Evolutionary conservation across 2,888 invertebrate genomes (phyloP), one percentile per base, ranked within the genome.

Genomic region (Thecophora atra): DNA sequence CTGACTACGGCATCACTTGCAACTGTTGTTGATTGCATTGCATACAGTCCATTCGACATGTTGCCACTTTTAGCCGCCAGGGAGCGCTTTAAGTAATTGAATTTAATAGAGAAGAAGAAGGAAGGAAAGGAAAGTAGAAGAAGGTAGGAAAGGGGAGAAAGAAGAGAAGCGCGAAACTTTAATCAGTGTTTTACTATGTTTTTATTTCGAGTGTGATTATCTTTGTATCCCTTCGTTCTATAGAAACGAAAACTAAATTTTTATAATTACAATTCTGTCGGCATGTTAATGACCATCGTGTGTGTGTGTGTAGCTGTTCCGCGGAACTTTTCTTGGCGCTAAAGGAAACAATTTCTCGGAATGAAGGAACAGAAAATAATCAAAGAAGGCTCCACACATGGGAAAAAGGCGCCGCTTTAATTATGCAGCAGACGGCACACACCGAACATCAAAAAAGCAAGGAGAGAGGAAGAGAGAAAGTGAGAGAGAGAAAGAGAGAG

Each of bases 1-100:
- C 52, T 70, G 63, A 62, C 62, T 63, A 51, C 52, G 70, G 74
- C 73, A 76, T 73, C 62, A 71, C 73, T 73, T 74, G 76, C 75
- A 74, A 74, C 73, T 73, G 69, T 72, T 76, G 76, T 15, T 64
- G 42, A 15, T 62, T 17, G 1, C 1, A 26, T 19, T 42, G 17
- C 15, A 19, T 19, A 8, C 21, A n/a, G 8, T 8, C 19, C 19
- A 54, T 54, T 21, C 42, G 11, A 64, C 11, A 42, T 24, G 47
- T 44, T 58, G 24, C 58, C 63, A 63, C 30, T 19, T 19, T 4
- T 37, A n/a, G 44, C 63, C n/a, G 13, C 28, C 19, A 63, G 44
- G 5, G 42, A 44, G 11, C 8, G 56, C 66, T 26, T 52, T 66
- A 66, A 58, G 52, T 42, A 47, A 56, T 56, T 56, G 19, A 7